Evolutionary conservation across 2,797 vertebrate genomes (phyloP).

Genomic region (Steatocranus sp.): DNA sequence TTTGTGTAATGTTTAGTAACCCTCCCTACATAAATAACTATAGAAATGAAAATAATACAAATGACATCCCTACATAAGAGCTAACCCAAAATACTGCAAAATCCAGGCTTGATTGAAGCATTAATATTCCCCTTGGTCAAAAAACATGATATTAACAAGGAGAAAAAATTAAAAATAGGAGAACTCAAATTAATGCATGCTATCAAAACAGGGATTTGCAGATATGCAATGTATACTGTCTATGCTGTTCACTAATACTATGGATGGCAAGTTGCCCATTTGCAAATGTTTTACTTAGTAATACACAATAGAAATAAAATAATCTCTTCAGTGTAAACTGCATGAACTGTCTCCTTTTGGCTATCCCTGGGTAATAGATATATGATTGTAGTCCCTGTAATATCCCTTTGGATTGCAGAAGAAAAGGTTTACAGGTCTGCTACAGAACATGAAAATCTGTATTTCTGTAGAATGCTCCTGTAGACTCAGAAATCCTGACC

Average conservation of each 20-base stretch:
- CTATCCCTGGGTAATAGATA: neutral
- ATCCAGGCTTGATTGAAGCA: constrained; percentile 5
- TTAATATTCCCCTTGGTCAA: neutral
- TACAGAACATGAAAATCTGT: neutral
- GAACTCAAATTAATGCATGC: neutral
- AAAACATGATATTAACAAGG: neutral
- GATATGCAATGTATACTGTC: neutral
- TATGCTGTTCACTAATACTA: neutral
- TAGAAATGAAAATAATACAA: neutral
- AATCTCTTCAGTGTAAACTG: neutral
- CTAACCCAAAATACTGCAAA: neutral
- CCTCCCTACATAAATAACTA: neutral
- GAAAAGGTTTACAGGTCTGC: neutral
- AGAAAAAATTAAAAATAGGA: neutral
- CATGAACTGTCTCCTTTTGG: neutral
- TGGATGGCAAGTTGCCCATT: neutral
- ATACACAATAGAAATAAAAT: neutral
- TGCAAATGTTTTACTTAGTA: neutral
- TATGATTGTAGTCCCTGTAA: neutral
- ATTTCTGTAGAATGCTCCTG: neutral
- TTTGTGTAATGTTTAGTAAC: neutral
- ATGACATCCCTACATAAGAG: neutral
- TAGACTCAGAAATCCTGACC: neutral
- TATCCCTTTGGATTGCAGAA: neutral
- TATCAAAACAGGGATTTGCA: neutral